These are phyloP conservation scores for Brachyptera risi DNA, from an alignment of 2,888 invertebrate genomes.

Conservation along the genomic window DNA sequence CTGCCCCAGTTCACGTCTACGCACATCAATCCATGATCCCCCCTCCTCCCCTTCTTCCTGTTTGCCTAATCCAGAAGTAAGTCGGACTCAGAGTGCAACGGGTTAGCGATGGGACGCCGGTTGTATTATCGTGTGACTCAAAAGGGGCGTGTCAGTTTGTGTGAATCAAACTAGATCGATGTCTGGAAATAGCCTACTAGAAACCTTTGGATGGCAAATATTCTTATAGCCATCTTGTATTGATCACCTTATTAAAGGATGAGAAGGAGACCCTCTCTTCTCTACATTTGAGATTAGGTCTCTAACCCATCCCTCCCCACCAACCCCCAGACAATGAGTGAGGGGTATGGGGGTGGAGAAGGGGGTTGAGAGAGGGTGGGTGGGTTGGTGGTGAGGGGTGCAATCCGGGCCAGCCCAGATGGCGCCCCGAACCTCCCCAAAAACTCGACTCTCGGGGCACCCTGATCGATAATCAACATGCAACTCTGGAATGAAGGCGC, in stretches of 20 bases:
- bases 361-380: neutral
- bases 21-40: neutral
- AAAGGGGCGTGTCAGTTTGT: neutral
- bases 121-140: neutral
- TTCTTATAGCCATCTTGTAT: neutral
- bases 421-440: conserved; percentile 12
- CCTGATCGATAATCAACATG: conserved; percentile 14
- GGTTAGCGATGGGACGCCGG: neutral
- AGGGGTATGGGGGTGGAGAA: neutral
- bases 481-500: neutral
- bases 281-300: neutral
- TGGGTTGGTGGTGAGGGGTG: neutral
- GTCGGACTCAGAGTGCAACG: neutral
- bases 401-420: conserved; percentile 18
- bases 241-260: neutral
- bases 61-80: neutral
- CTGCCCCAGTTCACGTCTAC: neutral
- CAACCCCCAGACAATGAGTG: conserved; percentile 13
- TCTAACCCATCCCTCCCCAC: too few species aligned
- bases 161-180: conserved; percentile 15
- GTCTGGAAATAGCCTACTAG: neutral
- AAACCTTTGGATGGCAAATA: neutral
- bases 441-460: neutral
- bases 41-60: neutral
- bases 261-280: neutral